A percentile compares a stretch with the other conserved stretches of the same genome.
phyloP scores from a whole-genome alignment of 2,113 vertebrate species.

The Pluvianellus socialis region DNA sequence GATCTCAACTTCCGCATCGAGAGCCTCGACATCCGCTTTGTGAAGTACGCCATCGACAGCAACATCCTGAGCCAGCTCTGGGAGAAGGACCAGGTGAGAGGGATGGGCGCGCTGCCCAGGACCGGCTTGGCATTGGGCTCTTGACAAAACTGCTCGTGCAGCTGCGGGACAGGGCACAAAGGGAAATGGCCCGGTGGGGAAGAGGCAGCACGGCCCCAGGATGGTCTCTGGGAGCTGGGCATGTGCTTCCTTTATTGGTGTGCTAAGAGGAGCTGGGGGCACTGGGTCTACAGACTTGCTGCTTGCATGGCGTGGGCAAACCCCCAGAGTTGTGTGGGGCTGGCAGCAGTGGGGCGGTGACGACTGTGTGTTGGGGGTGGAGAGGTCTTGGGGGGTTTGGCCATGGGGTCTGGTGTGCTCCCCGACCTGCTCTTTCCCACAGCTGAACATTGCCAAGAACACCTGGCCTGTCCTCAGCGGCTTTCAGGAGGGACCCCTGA shows the following conservation, averaged over 20 bases:
- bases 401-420: background rate
- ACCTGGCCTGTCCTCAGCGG: conserved; percentile 90
- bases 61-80: conserved; percentile 90
- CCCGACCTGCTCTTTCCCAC: background rate
- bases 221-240: background rate
- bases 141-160: background rate
- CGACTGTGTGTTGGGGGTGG: background rate
- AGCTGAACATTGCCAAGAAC: conserved; percentile 95
- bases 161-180: background rate
- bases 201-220: background rate
- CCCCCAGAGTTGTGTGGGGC: background rate
- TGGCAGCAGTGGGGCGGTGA: background rate
- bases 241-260: background rate
- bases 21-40: conserved; percentile 92
- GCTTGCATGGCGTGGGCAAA: background rate
- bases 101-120: background rate
- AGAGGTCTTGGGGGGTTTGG: background rate
- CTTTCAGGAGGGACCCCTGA: conserved; percentile 90
- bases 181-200: background rate
- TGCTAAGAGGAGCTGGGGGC: background rate
- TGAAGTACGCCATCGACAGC: conserved; percentile 93
- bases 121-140: accelerated
- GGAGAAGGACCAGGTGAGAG: conserved; percentile 95
- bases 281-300: background rate
- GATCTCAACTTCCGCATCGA: conserved; percentile 98